phyloP scores from a whole-genome alignment of 2,113 vertebrate species.

The Pterophyllum scalare region DNA sequence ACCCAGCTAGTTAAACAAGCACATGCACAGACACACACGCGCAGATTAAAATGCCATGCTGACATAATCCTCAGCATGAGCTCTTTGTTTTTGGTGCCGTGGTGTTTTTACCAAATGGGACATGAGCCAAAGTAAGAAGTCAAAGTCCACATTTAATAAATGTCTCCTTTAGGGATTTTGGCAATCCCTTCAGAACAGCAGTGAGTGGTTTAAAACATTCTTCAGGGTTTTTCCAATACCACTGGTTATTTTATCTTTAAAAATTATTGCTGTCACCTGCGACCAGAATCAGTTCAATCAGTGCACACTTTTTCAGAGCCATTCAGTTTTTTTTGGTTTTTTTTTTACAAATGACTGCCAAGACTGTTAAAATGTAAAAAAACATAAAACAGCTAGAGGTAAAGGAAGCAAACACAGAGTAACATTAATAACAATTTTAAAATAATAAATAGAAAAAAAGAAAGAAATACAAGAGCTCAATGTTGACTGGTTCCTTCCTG shows the following conservation, averaged over 20 bases:
- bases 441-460: background rate
- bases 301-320: background rate
- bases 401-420: background rate
- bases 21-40: background rate
- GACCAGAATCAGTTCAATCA: background rate
- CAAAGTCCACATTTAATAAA: slow-evolving; percentile 6
- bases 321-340: too few relatives aligned
- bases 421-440: background rate
- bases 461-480: background rate
- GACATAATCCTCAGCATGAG: slow-evolving; percentile 54
- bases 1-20: background rate
- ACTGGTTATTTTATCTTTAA: background rate
- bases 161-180: background rate
- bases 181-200: background rate
- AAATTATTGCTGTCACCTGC: background rate
- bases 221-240: background rate
- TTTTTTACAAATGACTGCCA: background rate
- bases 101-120: slow-evolving; percentile 15
- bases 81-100: slow-evolving; percentile 31
- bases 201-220: background rate
- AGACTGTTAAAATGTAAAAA: background rate
- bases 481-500: background rate
- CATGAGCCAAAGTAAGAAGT: background rate
- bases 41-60: slow-evolving; percentile 47
- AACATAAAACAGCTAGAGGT: background rate